These are phyloP conservation scores for Drosophila neotestacea DNA, from an alignment of 2,888 invertebrate species.

Conservation along the genomic window DNA sequence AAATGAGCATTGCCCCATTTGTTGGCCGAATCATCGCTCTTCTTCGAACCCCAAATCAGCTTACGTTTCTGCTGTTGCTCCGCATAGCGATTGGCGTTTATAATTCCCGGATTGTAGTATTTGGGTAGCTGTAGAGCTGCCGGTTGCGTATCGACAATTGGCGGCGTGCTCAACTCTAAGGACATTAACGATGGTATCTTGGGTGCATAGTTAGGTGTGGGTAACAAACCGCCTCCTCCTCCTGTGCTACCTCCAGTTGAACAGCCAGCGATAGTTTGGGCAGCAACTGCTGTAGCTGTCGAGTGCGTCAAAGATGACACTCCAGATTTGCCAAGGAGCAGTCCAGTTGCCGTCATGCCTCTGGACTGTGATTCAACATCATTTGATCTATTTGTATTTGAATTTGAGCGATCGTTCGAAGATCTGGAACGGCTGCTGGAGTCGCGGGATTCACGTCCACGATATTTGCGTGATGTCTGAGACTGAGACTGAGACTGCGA, in stretches of 20 bases:
- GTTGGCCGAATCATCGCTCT: conserved; percentile 85
- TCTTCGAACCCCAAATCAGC: conserved; percentile 94
- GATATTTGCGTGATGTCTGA: conserved; percentile 61
- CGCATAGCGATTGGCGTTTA: conserved; percentile 92
- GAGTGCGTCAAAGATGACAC: conserved; percentile 4
- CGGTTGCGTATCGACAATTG: conserved; percentile 29
- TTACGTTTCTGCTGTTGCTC: conserved; percentile 97
- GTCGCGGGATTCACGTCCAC: conserved; percentile 47
- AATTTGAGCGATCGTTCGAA: conserved; percentile 32
- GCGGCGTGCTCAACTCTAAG: conserved; percentile 66
- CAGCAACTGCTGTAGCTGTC: conserved; percentile 18
- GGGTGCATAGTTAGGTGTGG: conserved; percentile 65
- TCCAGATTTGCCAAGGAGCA: conserved; percentile 18
- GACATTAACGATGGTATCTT: conserved; percentile 75
- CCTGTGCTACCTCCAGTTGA: neutral
- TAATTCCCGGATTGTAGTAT: conserved; percentile 91
- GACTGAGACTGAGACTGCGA: conserved; percentile 28
- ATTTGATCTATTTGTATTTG: conserved; percentile 17
- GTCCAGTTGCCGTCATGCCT: conserved; percentile 11
- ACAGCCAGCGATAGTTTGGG: conserved; percentile 19
- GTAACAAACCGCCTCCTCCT: conserved; percentile 59
- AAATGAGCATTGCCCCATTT: conserved; percentile 94
- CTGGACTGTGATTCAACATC: conserved; percentile 32
- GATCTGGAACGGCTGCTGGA: conserved; percentile 68
- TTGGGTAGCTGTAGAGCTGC: conserved; percentile 86